Percentiles rank a stretch among this genome's conserved stretches.
Evolutionary conservation across 2,888 invertebrate genomes (phyloP).

Genomic region (Drosophila colorata): DNA sequence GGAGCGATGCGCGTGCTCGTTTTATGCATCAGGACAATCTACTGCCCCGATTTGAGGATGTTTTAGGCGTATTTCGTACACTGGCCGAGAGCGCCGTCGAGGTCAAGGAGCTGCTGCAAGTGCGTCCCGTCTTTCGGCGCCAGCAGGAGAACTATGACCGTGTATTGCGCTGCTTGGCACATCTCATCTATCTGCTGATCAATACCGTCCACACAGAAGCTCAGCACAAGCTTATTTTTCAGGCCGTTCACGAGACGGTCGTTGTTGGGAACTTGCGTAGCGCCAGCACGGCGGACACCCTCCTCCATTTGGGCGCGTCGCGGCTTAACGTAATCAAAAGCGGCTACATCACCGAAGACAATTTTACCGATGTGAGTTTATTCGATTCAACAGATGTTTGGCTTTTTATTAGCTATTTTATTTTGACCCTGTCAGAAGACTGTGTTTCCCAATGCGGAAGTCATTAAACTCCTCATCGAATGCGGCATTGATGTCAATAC

Average conservation of each 20-base stretch:
- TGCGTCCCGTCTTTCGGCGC: conserved; percentile 90
- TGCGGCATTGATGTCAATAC: conserved; percentile 92
- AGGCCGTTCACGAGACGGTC: conserved; percentile 85
- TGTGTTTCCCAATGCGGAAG: conserved; percentile 90
- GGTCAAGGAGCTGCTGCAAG: conserved; percentile 86
- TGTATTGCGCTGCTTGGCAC: conserved; percentile 91
- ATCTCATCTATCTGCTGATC: conserved; percentile 90
- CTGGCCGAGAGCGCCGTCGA: conserved; percentile 88
- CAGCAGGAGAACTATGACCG: conserved; percentile 94
- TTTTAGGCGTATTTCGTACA: conserved; percentile 89
- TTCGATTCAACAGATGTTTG: not conserved
- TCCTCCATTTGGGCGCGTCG: conserved; percentile 93
- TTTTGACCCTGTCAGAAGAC: conserved; percentile 85
- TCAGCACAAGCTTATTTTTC: conserved; percentile 85
- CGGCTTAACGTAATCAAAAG: conserved; percentile 92
- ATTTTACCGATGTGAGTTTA: conserved; percentile 85
- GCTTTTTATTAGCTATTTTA: not conserved
- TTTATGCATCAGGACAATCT: conserved; percentile 84
- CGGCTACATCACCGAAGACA: conserved; percentile 91
- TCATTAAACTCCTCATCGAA: conserved; percentile 90
- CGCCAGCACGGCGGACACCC: conserved; percentile 90
- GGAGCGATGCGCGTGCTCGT: conserved; percentile 55
- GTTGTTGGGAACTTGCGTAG: conserved; percentile 88
- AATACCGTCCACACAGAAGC: conserved; percentile 87
- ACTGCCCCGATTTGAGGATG: conserved; percentile 89